phyloP scores from a whole-genome alignment of 2,113 vertebrate genomes.

The Oreocharis arfaki region DNA sequence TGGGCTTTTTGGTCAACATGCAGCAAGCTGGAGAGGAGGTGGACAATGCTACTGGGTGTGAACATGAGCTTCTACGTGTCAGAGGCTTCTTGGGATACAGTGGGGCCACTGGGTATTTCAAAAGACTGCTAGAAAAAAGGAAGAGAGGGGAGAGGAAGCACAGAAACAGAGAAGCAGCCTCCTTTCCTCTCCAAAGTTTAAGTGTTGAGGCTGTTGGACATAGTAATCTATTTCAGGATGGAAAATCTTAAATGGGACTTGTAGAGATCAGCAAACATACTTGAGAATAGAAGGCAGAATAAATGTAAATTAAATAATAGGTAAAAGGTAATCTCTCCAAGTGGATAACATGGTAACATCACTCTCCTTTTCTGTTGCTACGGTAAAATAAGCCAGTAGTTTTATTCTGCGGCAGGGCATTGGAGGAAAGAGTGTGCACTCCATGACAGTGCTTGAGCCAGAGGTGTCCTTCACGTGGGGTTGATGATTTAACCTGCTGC shows the following conservation, averaged over 20 bases:
- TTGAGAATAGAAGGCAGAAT: conserved; percentile 19
- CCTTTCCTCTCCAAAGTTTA: background rate
- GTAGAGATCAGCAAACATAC: background rate
- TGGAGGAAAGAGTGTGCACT: background rate
- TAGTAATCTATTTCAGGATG: background rate
- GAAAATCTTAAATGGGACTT: conserved; percentile 29
- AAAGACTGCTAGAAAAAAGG: background rate
- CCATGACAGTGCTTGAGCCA: background rate
- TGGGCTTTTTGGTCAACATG: background rate
- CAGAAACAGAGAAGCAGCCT: background rate
- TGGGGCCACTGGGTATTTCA: background rate
- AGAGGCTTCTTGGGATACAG: background rate
- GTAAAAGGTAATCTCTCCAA: background rate
- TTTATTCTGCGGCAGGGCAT: background rate
- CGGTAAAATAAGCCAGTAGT: background rate
- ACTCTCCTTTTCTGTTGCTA: background rate
- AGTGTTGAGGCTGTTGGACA: background rate
- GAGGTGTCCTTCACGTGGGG: background rate
- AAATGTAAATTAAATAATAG: background rate
- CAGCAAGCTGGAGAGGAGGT: background rate
- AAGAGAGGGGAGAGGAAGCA: background rate
- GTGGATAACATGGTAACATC: background rate
- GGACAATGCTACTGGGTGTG: background rate
- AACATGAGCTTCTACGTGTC: background rate
- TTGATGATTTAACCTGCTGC: background rate